These are phyloP conservation scores for Halichondria panicea DNA, from an alignment of 37 sponge, comb jelly and placozoan genomes.

Conservation along the genomic window DNA sequence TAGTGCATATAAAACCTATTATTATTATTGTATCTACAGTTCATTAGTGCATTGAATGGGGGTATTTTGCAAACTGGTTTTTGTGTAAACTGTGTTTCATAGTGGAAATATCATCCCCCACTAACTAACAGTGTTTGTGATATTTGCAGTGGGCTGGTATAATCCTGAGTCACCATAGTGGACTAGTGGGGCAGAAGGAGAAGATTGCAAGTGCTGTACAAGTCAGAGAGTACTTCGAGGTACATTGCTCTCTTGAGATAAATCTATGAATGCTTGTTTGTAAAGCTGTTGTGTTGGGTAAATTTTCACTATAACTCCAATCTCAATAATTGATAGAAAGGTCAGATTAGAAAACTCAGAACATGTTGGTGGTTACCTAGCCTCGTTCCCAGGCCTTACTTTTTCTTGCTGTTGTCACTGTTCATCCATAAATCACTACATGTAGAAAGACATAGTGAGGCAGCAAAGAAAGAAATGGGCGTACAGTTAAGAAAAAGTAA, in stretches of 20 bases:
- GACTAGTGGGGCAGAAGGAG: constrained; percentile 55
- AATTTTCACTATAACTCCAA: too few relatives aligned
- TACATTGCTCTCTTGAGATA: neutral
- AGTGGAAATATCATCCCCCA: neutral
- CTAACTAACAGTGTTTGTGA: neutral
- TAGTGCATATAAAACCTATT: neutral
- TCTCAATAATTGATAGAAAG: too few relatives aligned
- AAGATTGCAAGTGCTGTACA: constrained; percentile 66
- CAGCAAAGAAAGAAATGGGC: too few relatives aligned
- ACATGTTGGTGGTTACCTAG: too few relatives aligned
- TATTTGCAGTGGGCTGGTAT: constrained; percentile 68
- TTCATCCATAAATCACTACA: too few relatives aligned
- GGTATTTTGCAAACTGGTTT: neutral
- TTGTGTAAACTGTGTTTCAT: neutral
- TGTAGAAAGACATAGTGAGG: too few relatives aligned
- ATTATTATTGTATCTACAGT: neutral
- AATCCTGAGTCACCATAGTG: constrained; percentile 21
- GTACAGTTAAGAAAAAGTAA: too few relatives aligned
- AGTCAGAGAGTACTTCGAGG: constrained; percentile 74
- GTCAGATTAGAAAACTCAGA: too few relatives aligned
- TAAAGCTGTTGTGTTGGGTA: neutral
- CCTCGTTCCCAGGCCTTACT: too few relatives aligned
- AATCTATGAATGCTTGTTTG: neutral
- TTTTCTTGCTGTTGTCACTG: too few relatives aligned
- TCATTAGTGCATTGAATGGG: neutral